Evolutionary conservation across 2,113 vertebrate species (phyloP), one percentile per base, ranked within the genome.

Genomic region (Eleginops maclovinus): DNA sequence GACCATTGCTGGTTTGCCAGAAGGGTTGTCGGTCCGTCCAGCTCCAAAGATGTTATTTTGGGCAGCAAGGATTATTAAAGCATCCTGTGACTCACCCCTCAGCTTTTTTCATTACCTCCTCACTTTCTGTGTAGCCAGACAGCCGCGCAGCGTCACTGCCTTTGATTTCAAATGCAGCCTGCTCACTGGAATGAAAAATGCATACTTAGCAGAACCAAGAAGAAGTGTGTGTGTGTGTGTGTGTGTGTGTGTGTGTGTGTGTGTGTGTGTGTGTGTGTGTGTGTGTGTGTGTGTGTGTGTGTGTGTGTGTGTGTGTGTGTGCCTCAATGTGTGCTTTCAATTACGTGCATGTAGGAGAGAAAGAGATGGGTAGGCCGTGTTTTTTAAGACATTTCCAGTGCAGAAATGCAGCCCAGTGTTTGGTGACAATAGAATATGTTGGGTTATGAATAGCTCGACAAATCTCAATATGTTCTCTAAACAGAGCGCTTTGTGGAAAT

Each of bases 141-240:
- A 92, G 83, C 78, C 72, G 46, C 24, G 70, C 75, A 88, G 79
- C 84, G 16, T 88, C 69, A 81, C 88, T 69, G 62, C 74, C 82
- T 90, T 91, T 93, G 88, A 93, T 92, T 93, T 89, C 53, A 68
- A 90, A 93, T 91, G 84, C 91, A 88, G 84, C 72, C 47, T 79
- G 66, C 82, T 90, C 88, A 79, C 87, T 79, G 84, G 81, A 81
- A 92, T 91, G 85, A 94, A 93, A 93, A 93, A 90, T 91, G 91
- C 91, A 90, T 84, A 89, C 86, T 92, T 91, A 82, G 93, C 92
- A 94, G 83, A 93, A 88, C 36, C 80, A 65, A 78, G 73, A 83
- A 77, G 54, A 85, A 87, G 78, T 36, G 31, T 36, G 31, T 36
- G 31, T 36, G 28, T 31, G 31, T 49, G 76, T 13, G 40, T 51